Evolutionary conservation across 2,888 invertebrate genomes (phyloP).

Genomic region (Hirtodrosophila histrioides): DNA sequence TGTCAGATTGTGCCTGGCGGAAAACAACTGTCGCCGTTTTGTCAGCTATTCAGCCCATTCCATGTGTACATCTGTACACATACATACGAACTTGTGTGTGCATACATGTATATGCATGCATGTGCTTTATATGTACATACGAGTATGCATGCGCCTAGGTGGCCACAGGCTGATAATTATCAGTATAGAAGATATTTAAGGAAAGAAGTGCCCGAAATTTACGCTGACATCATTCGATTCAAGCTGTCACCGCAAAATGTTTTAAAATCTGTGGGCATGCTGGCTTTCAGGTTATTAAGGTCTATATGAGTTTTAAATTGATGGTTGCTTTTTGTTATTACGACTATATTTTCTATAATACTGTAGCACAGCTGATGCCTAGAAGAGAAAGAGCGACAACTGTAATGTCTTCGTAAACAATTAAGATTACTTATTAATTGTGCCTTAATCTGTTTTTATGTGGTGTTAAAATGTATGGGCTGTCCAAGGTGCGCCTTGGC

Average conservation of each 20-base stretch:
- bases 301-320: conserved; percentile 27
- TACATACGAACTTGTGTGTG: background rate
- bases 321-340: conserved; percentile 1
- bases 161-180: background rate
- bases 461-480: conserved; percentile 29
- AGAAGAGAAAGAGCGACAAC: conserved; percentile 19
- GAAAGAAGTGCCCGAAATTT: background rate
- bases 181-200: conserved; percentile 1
- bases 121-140: conserved; percentile 1
- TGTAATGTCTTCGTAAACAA: conserved; percentile 62
- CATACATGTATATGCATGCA: no score
- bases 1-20: background rate
- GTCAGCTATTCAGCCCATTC: conserved; percentile 10
- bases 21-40: conserved; percentile 12
- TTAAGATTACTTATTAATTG: conserved; percentile 42
- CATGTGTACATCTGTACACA: background rate
- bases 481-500: conserved; percentile 8
- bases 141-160: background rate
- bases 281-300: background rate
- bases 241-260: conserved; percentile 18
- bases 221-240: conserved; percentile 7
- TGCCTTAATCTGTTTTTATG: conserved; percentile 49
- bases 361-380: background rate
- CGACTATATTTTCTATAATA: background rate
- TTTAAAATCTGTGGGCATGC: conserved; percentile 4